Conservation (phyloP, 2,888 invertebrate genomes). For the Synanthedon andrenaeformis region DNA sequence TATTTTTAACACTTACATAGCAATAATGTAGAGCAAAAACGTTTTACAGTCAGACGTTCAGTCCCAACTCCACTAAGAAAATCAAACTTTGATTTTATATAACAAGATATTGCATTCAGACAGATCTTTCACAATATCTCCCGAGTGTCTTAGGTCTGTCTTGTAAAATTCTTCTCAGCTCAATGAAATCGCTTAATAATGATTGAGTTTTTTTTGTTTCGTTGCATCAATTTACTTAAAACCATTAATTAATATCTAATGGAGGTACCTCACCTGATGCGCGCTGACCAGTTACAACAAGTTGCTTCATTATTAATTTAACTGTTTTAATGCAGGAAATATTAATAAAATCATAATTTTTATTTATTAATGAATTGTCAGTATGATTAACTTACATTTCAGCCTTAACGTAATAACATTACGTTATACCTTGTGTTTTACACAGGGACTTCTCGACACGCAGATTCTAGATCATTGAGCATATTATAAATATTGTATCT, state of each 20-base stretch:
- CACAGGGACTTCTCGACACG: too few species aligned
- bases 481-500: too few species aligned
- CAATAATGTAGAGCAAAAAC: slow-evolving; percentile 19
- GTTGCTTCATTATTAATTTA: too few species aligned
- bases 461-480: too few species aligned
- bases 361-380: too few species aligned
- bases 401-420: too few species aligned
- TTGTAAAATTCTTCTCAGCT: slow-evolving; percentile 7
- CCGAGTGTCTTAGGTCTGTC: slow-evolving; percentile 16
- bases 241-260: too few species aligned
- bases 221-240: slow-evolving; percentile 1
- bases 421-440: too few species aligned
- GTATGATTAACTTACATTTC: too few species aligned
- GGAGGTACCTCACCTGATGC: background rate
- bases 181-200: slow-evolving; percentile 3
- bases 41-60: slow-evolving; percentile 24
- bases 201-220: slow-evolving; percentile 1
- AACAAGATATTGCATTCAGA: slow-evolving; percentile 41
- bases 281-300: background rate
- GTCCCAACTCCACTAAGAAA: slow-evolving; percentile 32
- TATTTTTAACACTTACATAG: slow-evolving; percentile 6
- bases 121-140: slow-evolving; percentile 41
- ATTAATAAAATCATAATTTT: too few species aligned
- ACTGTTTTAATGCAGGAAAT: too few species aligned
- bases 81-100: slow-evolving; percentile 53